These are phyloP conservation scores for Serripes groenlandicus DNA, from an alignment of 2,888 invertebrate species.

Conservation along the genomic window DNA sequence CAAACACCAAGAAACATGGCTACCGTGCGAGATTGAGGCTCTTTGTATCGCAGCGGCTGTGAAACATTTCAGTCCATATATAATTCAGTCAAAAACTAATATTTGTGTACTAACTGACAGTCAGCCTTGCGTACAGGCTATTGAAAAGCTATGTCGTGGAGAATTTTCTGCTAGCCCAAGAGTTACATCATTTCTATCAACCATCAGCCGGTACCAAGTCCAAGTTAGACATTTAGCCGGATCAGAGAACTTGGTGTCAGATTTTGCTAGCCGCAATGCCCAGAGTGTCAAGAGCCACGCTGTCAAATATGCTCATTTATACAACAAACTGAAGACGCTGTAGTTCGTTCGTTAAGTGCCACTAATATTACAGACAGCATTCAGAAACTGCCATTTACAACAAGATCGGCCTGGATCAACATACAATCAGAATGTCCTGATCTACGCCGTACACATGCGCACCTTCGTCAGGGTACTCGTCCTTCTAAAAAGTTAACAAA, in stretches of 20 bases:
- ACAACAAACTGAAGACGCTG: conserved; percentile 57
- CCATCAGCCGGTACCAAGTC: conserved; percentile 53
- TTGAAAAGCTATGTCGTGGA: conserved; percentile 66
- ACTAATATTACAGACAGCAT: conserved; percentile 31
- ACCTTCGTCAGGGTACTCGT: conserved; percentile 68
- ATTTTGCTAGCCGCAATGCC: conserved; percentile 65
- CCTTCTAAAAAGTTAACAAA: no score
- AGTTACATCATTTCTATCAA: conserved; percentile 65
- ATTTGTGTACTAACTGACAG: conserved; percentile 67
- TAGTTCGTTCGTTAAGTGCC: conserved; percentile 60
- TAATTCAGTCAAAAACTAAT: conserved; percentile 61
- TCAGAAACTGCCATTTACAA: conserved; percentile 56
- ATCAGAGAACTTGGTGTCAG: conserved; percentile 8
- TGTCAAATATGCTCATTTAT: conserved; percentile 67
- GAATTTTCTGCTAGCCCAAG: conserved; percentile 69
- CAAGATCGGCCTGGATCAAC: conserved; percentile 59
- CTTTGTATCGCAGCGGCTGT: conserved; percentile 57
- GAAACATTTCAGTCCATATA: conserved; percentile 68
- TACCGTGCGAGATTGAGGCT: conserved; percentile 71
- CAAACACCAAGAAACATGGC: conserved; percentile 67
- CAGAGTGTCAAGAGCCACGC: conserved; percentile 51
- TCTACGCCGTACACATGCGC: conserved; percentile 64
- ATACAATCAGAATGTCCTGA: conserved; percentile 69
- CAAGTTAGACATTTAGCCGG: conserved; percentile 52
- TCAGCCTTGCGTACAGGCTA: conserved; percentile 69